These are phyloP conservation scores for Gallinago jamesoni DNA, from an alignment of 2,113 vertebrate genomes.

Conservation along the genomic window DNA sequence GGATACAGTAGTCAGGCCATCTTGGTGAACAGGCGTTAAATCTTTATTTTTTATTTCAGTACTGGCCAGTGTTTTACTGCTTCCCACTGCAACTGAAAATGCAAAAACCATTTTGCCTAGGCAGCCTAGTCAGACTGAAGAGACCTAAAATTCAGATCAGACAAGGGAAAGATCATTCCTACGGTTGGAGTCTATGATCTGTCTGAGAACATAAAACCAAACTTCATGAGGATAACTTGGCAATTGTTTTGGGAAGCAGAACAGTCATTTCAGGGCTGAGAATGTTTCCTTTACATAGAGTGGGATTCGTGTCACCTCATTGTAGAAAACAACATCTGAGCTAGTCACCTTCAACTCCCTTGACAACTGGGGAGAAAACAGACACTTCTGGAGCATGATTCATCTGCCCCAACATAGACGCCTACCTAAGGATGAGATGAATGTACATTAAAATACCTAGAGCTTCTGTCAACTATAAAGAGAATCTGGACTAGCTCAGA, in stretches of 20 bases:
- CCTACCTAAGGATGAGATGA: background rate
- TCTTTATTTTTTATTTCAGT: background rate
- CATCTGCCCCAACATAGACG: background rate
- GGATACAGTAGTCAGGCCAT: background rate
- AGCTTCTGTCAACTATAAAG: background rate
- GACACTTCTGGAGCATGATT: background rate
- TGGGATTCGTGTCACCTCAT: background rate
- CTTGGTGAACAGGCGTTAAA: accelerated
- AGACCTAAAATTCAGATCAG: background rate
- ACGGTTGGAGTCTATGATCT: background rate
- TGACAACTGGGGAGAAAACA: background rate
- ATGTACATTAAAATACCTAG: background rate
- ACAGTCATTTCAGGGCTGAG: background rate
- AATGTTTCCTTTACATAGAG: background rate
- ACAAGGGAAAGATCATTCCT: background rate
- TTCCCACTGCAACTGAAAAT: background rate
- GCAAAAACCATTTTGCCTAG: background rate
- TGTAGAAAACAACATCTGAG: background rate
- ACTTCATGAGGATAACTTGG: background rate
- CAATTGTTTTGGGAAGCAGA: background rate
- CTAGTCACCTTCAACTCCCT: background rate
- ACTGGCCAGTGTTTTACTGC: background rate
- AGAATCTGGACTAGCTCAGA: background rate
- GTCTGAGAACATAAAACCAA: background rate
- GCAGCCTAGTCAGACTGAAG: background rate